Conservation (phyloP, 2,113 vertebrate genomes). For the Rhegmatorhina hoffmannsi region DNA sequence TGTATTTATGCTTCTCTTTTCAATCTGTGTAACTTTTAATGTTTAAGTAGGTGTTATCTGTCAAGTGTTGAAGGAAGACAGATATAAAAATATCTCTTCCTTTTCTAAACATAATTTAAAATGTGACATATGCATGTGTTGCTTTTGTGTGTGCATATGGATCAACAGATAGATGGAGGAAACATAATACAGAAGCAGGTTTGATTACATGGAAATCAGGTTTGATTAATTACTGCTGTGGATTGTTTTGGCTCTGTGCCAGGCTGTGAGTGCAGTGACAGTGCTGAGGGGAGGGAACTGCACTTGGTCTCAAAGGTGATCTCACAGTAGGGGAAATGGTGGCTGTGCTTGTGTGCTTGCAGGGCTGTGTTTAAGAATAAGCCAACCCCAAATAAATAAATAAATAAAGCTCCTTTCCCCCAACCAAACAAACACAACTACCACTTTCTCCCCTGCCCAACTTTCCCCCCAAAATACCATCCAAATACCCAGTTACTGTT, state of each 20-base stretch:
- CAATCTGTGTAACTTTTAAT: neutral
- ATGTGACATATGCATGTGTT: neutral
- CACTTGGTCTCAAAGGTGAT: neutral
- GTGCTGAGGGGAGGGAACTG: neutral
- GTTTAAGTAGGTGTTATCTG: neutral
- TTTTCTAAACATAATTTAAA: constrained; percentile 28
- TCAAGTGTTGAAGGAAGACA: constrained; percentile 6
- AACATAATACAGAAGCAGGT: neutral
- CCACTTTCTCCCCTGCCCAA: neutral
- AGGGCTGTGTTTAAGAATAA: neutral
- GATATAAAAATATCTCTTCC: neutral
- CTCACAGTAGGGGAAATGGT: neutral
- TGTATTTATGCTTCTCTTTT: neutral
- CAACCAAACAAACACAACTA: neutral
- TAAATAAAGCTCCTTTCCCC: neutral
- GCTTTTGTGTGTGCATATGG: neutral
- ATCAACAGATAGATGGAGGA: neutral
- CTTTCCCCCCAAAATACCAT: neutral
- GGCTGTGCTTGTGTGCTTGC: neutral
- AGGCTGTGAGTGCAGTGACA: neutral
- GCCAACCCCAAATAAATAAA: neutral
- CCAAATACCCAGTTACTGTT: neutral
- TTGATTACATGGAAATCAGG: neutral
- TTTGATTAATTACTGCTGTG: neutral
- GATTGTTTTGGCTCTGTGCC: neutral